Conservation (phyloP, 2,113 vertebrate species). For the Mastomys coucha region DNA sequence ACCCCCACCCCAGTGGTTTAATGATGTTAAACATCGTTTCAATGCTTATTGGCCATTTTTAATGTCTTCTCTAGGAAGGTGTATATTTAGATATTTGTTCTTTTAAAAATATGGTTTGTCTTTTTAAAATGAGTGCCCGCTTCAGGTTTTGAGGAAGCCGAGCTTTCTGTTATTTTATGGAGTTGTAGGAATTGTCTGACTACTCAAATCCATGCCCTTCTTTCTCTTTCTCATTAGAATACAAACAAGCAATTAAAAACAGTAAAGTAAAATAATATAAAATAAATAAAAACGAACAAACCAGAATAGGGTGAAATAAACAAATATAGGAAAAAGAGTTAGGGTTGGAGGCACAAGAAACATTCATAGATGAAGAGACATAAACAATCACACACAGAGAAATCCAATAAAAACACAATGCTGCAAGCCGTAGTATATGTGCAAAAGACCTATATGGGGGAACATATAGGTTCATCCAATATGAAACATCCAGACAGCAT, state of each 20-base stretch:
- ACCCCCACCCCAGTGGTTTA: background rate
- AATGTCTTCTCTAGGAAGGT: background rate
- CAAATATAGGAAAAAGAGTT: background rate
- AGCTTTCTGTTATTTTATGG: background rate
- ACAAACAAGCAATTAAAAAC: background rate
- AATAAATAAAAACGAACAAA: background rate
- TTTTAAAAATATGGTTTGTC: background rate
- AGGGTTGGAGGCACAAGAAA: background rate
- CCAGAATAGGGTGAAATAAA: background rate
- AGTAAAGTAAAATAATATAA: background rate
- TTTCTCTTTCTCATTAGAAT: background rate
- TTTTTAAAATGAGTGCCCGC: background rate
- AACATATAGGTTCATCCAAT: too few relatives aligned
- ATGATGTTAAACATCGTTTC: conserved; percentile 12
- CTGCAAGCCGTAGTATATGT: background rate
- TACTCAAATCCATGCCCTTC: background rate
- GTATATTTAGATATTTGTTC: background rate
- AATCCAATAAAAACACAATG: too few relatives aligned
- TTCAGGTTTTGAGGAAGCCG: background rate
- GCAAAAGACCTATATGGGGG: background rate
- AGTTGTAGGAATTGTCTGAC: background rate
- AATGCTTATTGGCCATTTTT: background rate
- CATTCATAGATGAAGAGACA: background rate
- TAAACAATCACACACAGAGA: too few relatives aligned
- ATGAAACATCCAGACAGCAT: background rate